Percentiles rank a stretch among this genome's conserved stretches.
Evolutionary conservation across 2,888 invertebrate species (phyloP).

Genomic region (Hylaea fasciaria): DNA sequence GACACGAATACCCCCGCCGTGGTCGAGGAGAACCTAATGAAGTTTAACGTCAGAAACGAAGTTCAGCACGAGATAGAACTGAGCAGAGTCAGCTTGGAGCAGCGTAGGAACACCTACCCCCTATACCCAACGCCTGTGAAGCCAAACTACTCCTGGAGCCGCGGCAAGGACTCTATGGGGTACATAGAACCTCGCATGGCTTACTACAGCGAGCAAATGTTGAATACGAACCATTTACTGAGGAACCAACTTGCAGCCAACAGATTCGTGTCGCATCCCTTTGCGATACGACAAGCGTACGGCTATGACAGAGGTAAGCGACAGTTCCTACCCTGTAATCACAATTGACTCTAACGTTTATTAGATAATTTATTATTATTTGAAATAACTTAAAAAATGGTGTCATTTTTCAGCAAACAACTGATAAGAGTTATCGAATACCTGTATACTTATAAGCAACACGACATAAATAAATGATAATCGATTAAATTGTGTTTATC

Average conservation of each 20-base stretch:
- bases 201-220: constrained; percentile 69
- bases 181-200: constrained; percentile 60
- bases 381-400: too few relatives aligned
- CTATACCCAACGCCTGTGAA: constrained; percentile 72
- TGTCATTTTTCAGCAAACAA: too few relatives aligned
- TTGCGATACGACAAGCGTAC: constrained; percentile 66
- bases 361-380: too few relatives aligned
- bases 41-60: constrained; percentile 56
- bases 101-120: constrained; percentile 71
- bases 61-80: constrained; percentile 61
- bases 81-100: constrained; percentile 58
- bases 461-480: constrained; percentile 27
- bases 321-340: too few relatives aligned
- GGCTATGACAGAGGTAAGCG: constrained; percentile 74
- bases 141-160: constrained; percentile 60
- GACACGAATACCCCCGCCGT: background rate
- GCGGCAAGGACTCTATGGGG: constrained; percentile 56
- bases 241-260: constrained; percentile 69
- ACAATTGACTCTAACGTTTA: too few relatives aligned
- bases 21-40: constrained; percentile 44
- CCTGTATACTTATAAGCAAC: constrained; percentile 12
- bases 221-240: constrained; percentile 67
- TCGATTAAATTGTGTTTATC: constrained; percentile 30
- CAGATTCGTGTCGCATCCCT: constrained; percentile 64
- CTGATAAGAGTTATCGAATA: background rate